Evolutionary conservation across 2,888 invertebrate species (phyloP), one percentile per base, ranked within the genome.

Genomic region (Temnothorax unifasciatus): DNA sequence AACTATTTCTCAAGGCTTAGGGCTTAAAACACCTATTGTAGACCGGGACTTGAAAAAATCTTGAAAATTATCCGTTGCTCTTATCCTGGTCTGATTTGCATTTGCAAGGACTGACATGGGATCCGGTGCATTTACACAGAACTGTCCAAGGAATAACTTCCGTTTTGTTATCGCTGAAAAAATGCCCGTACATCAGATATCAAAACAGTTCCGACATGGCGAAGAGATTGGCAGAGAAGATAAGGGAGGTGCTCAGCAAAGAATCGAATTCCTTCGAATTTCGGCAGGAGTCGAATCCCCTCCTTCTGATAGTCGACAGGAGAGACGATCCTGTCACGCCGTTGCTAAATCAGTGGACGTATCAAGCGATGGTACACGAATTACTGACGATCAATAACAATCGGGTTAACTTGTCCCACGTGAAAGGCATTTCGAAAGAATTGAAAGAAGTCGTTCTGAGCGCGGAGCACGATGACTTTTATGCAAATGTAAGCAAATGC

Each of bases 291-390:
- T 96, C 97, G 0, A 96, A 97, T 57, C 98, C 99, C 0, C 95
- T 99, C 87, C 95, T 99, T 83, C 95, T 99, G 50, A 97, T 99
- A 86, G 94, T 99, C 54, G 99, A 99, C 95, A 96, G 99, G 89
- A 96, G 98, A 90, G 98, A 98, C 94, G 99, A 99, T 95, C 98
- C 99, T 0, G 97, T 99, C 9, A 99, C 99, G 0, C 99, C 99
- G 0, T 95, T 99, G 81, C 95, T 99, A 47, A 99, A 98, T 95
- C 96, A 99, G 96, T 99, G 99, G 99, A 99, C 99, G 0, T 99
- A 99, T 95, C 99, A 99, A 95, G 99, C 99, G 2, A 99, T 99
- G 99, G 99, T 99, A 13, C 99, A 99, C 95, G 99, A 99, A 95
- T 95, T 99, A 76, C 95, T 99, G 61, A 97, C 97, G 0, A 99